Conservation (phyloP, 2,797 vertebrate genomes). For the Sebastes hubbsi region DNA sequence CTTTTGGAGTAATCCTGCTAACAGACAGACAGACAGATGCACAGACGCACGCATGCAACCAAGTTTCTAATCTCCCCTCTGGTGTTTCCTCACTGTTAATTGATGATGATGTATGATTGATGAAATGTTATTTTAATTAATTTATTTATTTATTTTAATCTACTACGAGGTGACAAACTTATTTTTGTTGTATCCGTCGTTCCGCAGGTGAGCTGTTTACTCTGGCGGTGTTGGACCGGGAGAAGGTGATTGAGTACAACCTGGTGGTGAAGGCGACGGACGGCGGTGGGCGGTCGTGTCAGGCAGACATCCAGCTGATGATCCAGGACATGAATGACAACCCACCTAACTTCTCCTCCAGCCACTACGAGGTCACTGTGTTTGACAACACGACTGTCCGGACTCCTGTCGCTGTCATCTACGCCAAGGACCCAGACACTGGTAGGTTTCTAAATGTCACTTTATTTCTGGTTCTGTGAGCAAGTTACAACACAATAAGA, state of each 20-base stretch:
- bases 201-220: conserved; percentile 91
- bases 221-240: conserved; percentile 87
- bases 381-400: conserved; percentile 96
- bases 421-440: conserved; percentile 93
- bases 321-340: conserved; percentile 96
- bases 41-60: too few relatives aligned
- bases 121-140: too few relatives aligned
- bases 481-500: background rate
- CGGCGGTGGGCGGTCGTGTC: conserved; percentile 93
- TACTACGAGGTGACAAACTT: background rate
- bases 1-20: too few relatives aligned
- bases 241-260: conserved; percentile 83
- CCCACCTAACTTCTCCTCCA: conserved; percentile 88
- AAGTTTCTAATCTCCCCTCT: too few relatives aligned
- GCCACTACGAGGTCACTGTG: conserved; percentile 90
- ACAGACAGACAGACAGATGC: too few relatives aligned
- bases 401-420: conserved; percentile 91
- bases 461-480: background rate
- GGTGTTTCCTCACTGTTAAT: too few relatives aligned
- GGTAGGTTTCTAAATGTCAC: conserved; percentile 72
- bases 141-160: too few relatives aligned
- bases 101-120: too few relatives aligned
- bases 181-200: background rate
- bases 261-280: conserved; percentile 93
- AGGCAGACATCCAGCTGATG: conserved; percentile 86